phyloP scores from a whole-genome alignment of 2,797 vertebrate genomes.

The Lophius americanus region DNA sequence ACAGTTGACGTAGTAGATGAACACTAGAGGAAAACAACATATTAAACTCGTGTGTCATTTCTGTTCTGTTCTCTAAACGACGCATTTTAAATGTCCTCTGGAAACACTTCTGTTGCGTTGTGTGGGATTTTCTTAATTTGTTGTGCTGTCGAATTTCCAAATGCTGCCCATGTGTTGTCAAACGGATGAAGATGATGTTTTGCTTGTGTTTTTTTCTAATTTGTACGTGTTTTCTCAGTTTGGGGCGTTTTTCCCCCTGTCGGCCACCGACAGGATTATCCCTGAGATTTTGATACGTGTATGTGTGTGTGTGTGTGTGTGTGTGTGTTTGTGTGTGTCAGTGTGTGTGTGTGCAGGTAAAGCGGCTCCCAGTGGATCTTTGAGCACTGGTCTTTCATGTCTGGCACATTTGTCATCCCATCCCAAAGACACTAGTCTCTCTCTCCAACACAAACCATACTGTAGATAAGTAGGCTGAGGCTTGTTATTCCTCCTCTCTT shows the following conservation, averaged over 20 bases:
- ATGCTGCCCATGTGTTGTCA: too few relatives aligned
- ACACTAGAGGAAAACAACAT: too few relatives aligned
- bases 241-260: too few relatives aligned
- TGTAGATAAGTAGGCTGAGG: conserved; percentile 63
- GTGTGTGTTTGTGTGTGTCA: conserved; percentile 1
- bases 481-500: conserved; percentile 70
- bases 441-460: conserved; percentile 18
- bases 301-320: conserved; percentile 13
- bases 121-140: background rate
- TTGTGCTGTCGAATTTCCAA: too few relatives aligned
- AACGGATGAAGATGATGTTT: too few relatives aligned
- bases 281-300: background rate
- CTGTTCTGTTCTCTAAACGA: too few relatives aligned
- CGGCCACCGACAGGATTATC: too few relatives aligned
- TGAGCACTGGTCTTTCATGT: conserved; percentile 72
- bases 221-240: too few relatives aligned
- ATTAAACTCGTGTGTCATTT: too few relatives aligned
- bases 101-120: conserved; percentile 14
- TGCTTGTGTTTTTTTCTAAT: too few relatives aligned
- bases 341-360: conserved; percentile 42
- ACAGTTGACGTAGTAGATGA: too few relatives aligned
- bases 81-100: conserved; percentile 16
- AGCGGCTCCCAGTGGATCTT: conserved; percentile 55
- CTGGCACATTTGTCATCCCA: conserved; percentile 74
- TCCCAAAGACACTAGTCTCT: conserved; percentile 52